These are phyloP conservation scores for Nomada ferruginata DNA, from an alignment of 2,888 invertebrate species.

Conservation along the genomic window DNA sequence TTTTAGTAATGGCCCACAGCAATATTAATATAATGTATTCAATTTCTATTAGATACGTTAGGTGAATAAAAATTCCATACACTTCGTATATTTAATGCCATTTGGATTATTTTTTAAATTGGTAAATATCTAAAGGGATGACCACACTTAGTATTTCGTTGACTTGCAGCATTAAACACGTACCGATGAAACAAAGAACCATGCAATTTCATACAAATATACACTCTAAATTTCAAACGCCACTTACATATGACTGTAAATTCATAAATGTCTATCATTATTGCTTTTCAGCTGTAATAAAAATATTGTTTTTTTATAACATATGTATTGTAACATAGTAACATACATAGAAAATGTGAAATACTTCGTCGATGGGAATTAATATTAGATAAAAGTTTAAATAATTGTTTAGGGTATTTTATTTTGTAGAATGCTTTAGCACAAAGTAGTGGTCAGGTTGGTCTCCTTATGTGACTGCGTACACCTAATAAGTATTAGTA, in stretches of 20 bases:
- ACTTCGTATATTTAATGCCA: not conserved
- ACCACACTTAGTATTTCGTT: not conserved
- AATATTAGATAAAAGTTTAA: too few species aligned
- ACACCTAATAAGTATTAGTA: too few species aligned
- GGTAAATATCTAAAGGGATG: not conserved
- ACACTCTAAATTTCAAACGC: conserved; percentile 3
- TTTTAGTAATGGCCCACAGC: too few species aligned
- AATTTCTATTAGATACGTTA: too few species aligned
- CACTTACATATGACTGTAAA: conserved; percentile 28
- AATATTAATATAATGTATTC: too few species aligned
- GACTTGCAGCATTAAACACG: not conserved
- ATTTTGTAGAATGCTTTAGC: too few species aligned
- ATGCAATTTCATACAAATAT: not conserved
- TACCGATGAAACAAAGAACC: not conserved
- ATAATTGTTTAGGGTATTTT: too few species aligned
- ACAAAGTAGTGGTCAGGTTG: too few species aligned
- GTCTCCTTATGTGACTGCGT: too few species aligned
- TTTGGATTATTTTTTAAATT: not conserved
- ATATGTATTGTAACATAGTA: conserved; percentile 12
- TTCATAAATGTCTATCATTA: conserved; percentile 70
- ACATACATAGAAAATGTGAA: not conserved
- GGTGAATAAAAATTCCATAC: not conserved
- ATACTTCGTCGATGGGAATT: too few species aligned
- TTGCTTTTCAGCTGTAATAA: conserved; percentile 77
- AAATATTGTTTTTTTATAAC: conserved; percentile 34